phyloP scores from a whole-genome alignment of 2,113 vertebrate genomes.

The Chaetodon auriga region DNA sequence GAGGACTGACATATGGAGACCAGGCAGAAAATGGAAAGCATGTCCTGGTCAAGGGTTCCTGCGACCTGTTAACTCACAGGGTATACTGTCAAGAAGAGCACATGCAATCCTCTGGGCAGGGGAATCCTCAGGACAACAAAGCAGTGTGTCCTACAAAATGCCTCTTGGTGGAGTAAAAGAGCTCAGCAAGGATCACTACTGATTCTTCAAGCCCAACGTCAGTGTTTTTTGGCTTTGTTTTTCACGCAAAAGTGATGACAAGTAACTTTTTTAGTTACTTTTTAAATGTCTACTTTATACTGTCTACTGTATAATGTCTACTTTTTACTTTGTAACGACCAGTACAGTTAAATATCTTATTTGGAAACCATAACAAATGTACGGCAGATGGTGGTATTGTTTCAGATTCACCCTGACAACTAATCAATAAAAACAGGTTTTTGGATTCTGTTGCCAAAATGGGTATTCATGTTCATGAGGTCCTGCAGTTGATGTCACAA shows the following conservation, averaged over 20 bases:
- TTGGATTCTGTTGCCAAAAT: background rate
- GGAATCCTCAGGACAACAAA: constrained; percentile 25
- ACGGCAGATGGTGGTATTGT: background rate
- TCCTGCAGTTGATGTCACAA: background rate
- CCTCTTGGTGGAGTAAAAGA: background rate
- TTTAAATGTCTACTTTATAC: too few species aligned
- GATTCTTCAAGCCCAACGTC: background rate
- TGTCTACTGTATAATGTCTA: too few species aligned
- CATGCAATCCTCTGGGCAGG: constrained; percentile 28
- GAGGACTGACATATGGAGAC: constrained; percentile 29
- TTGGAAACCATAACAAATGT: background rate
- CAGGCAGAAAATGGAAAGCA: constrained; percentile 50
- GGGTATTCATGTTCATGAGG: background rate
- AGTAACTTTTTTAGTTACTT: too few species aligned
- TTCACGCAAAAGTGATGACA: too few species aligned
- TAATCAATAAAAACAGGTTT: background rate
- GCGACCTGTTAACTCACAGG: constrained; percentile 19
- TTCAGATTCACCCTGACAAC: background rate
- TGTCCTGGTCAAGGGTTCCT: constrained; percentile 17
- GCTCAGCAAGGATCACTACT: background rate
- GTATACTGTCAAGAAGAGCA: constrained; percentile 37
- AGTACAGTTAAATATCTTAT: background rate
- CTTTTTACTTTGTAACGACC: too few species aligned
- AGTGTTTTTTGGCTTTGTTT: too few species aligned
- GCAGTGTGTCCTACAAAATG: background rate